A percentile compares a stretch with the other conserved stretches of the same genome.
Conservation (phyloP, 35 echinoderm and acorn worm species). For the Patiria miniata region DNA sequence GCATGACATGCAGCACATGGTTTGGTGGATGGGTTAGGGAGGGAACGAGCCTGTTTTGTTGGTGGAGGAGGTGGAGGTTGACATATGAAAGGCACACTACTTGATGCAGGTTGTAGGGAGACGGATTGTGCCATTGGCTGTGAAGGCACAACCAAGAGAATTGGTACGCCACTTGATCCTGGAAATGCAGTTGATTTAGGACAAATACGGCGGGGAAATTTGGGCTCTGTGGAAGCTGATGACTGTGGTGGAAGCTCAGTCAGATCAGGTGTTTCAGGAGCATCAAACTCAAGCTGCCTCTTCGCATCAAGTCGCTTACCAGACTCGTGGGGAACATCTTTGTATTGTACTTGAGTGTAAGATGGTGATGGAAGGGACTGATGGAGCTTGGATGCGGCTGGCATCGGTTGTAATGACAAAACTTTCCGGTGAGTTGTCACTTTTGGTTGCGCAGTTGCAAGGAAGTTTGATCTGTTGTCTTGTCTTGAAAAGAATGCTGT, state of each 20-base stretch:
- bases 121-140: conserved; percentile 51
- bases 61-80: conserved; percentile 42
- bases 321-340: conserved; percentile 35
- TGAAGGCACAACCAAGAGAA: conserved; percentile 65
- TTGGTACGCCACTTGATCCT: conserved; percentile 19
- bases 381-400: conserved; percentile 38
- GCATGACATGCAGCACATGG: conserved; percentile 62
- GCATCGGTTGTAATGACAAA: conserved; percentile 15
- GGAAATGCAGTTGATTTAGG: neutral
- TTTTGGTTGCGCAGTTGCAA: conserved; percentile 38
- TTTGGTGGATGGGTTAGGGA: conserved; percentile 53
- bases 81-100: conserved; percentile 48
- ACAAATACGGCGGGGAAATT: neutral
- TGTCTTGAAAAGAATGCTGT: conserved; percentile 38
- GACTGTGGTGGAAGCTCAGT: neutral
- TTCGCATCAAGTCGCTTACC: conserved; percentile 53
- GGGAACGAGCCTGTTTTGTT: neutral
- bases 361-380: conserved; percentile 37
- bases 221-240: conserved; percentile 27
- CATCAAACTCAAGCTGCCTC: conserved; percentile 52
- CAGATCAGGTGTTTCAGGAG: neutral
- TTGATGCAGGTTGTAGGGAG: conserved; percentile 34
- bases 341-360: conserved; percentile 35
- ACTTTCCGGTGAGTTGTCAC: conserved; percentile 34
- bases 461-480: conserved; percentile 44